Conservation (phyloP, 1,140 invertebrate genomes). For the Cyphomyrmex costatus region DNA sequence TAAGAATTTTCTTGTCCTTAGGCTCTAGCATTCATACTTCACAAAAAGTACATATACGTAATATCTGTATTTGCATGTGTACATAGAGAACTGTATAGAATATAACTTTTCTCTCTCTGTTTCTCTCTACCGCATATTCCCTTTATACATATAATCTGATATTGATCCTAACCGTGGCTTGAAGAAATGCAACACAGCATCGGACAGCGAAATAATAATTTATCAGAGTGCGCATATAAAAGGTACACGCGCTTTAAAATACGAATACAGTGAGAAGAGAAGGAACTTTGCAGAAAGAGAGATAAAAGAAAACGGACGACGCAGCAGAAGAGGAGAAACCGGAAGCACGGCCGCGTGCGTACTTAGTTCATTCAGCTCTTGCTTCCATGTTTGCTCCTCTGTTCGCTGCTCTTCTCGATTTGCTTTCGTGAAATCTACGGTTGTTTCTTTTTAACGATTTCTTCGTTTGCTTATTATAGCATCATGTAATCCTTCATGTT, state of each 20-base stretch:
- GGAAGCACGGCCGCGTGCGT: slow-evolving; percentile 78
- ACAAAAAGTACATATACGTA: background rate
- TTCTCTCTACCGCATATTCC: background rate
- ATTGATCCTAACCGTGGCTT: slow-evolving; percentile 10
- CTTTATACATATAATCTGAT: slow-evolving; percentile 10
- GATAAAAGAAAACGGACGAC: slow-evolving; percentile 15
- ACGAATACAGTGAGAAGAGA: slow-evolving; percentile 4
- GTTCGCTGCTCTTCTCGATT: background rate
- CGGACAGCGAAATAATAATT: slow-evolving; percentile 33
- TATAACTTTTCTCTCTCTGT: background rate
- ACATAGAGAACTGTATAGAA: background rate
- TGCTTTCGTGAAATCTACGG: slow-evolving; percentile 10
- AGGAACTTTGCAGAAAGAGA: slow-evolving; percentile 24
- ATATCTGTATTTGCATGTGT: background rate
- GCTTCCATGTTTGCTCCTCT: slow-evolving; percentile 62
- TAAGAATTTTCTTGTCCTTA: background rate
- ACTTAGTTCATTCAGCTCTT: slow-evolving; percentile 75
- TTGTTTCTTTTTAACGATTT: slow-evolving; percentile 27
- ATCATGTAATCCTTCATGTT: background rate
- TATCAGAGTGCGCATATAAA: background rate
- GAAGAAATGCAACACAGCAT: background rate
- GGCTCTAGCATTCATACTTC: background rate
- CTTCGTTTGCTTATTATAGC: slow-evolving; percentile 6
- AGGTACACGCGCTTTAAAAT: background rate
- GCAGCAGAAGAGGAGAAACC: slow-evolving; percentile 64